Base-by-base conservation (phyloP, 64 coral and sea anemone species). In the Actinia tenebrosa region DNA sequence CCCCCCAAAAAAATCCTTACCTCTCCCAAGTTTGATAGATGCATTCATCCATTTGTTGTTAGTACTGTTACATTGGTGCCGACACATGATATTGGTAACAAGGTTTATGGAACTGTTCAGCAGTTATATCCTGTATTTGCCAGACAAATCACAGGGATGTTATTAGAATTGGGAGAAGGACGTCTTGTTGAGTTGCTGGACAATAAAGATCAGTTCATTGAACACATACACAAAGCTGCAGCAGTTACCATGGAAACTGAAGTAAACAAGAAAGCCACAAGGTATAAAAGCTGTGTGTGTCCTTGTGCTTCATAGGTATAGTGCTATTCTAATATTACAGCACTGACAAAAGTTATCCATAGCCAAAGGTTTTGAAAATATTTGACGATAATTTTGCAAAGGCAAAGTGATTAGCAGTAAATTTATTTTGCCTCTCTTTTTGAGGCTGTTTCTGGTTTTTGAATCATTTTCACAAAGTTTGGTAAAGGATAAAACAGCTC, bases 81-180 rank as follows among this genome's bases (percentile, higher is more conserved):
- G 4, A 63, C 83, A 61, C 20, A 58, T 53, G 83, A 85, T 60
- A 43, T 59, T 61, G 83, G 83, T 44, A 64, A 85, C 56, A 87
- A 71, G 50, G 61, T 91, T 56, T 96, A 87, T 83, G 85, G 86
- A 18, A 88, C 88, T 30, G 77, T 96, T 13, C 85, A 88, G 60
- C 72, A 71, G 20, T 66, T 46, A 53, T 56, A 93, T 58, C 91
- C 94, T 2, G 44, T 61, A 55, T 44, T 84, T 80, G 94, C 91
- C 77, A 88, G 84, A 45, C 89, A 85, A 90, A 64, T 96, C 60
- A 96, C 94, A 22, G 94, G 94, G 87, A 96, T 90, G 69, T 90
- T 96, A 54, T 72, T 93, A 22, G 94, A 96, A 54, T 84, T 96
- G 85, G 91, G 89, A 58, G 59, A 16, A 52, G 44, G 69, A 60